A percentile compares a stretch with the other conserved stretches of the same genome.
Conservation (phyloP, 2,797 vertebrate genomes). For the Aulostomus chinensis region DNA sequence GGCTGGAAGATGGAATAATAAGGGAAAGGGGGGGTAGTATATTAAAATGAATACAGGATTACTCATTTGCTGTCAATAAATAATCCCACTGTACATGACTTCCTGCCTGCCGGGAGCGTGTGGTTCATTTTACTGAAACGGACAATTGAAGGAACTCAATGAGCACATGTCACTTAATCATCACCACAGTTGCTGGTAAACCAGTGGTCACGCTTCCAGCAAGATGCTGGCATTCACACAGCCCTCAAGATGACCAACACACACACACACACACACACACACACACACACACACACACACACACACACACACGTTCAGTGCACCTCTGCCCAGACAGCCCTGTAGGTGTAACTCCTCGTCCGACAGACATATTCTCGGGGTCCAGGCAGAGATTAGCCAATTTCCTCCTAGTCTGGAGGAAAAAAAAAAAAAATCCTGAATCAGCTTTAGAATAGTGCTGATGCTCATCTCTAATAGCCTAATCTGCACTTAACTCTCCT, state of each 20-base stretch:
- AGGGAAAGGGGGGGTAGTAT: not conserved
- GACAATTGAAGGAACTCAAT: conserved; percentile 55
- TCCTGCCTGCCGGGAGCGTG: conserved; percentile 14
- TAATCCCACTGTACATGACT: conserved; percentile 13
- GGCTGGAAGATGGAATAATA: not conserved
- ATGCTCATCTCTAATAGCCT: conserved; percentile 62
- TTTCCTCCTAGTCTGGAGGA: conserved; percentile 47
- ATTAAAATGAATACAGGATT: not conserved
- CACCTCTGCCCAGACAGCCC: conserved; percentile 50
- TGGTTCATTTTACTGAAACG: conserved; percentile 42
- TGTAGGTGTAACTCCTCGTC: conserved; percentile 60
- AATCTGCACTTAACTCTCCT: conserved; percentile 57
- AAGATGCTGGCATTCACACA: conserved; percentile 27
- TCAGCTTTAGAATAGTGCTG: conserved; percentile 67
- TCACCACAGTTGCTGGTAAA: conserved; percentile 62
- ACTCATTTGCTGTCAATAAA: conserved; percentile 44
- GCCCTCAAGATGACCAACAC: not conserved
- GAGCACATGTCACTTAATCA: conserved; percentile 58
- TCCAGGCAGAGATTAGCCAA: conserved; percentile 59
- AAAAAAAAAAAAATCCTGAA: conserved; percentile 50
- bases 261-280: conserved; percentile 8
- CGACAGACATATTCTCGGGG: conserved; percentile 58
- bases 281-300: no score
- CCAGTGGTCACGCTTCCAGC: conserved; percentile 53
- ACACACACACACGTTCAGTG: conserved; percentile 4